Conservation (phyloP, 2,888 invertebrate species). For the Drosophila algonquin region DNA sequence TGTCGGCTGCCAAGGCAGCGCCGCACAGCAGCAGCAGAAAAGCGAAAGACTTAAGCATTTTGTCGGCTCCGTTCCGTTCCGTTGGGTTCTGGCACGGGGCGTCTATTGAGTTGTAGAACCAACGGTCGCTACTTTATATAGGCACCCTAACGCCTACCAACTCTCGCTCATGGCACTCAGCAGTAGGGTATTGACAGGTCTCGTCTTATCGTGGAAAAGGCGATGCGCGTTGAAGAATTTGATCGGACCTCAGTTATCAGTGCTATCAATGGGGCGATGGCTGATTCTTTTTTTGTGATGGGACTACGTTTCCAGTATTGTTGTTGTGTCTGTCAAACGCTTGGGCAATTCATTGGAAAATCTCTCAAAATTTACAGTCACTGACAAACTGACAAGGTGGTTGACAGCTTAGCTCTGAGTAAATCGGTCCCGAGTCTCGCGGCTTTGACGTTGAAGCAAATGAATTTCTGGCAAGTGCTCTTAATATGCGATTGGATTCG, state of each 20-base stretch:
- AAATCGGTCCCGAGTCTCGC: neutral
- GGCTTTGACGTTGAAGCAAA: neutral
- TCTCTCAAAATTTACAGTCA: conserved; percentile 59
- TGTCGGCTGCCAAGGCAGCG: conserved; percentile 34
- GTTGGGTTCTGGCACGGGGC: conserved; percentile 45
- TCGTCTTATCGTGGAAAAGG: conserved; percentile 21
- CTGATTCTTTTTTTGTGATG: conserved; percentile 14
- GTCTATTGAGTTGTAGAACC: conserved; percentile 47
- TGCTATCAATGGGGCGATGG: conserved; percentile 38
- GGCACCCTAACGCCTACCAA: neutral
- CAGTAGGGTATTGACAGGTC: conserved; percentile 35
- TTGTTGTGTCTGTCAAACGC: conserved; percentile 44
- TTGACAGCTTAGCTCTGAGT: conserved; percentile 11
- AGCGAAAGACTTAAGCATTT: conserved; percentile 54
- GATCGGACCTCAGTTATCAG: conserved; percentile 57
- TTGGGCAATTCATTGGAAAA: conserved; percentile 51
- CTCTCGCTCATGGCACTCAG: conserved; percentile 3
- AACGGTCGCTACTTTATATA: conserved; percentile 52
- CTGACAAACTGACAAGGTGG: conserved; percentile 28
- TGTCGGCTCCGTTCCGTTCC: conserved; percentile 46
- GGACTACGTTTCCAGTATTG: neutral
- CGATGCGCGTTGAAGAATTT: conserved; percentile 32
- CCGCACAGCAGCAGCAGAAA: conserved; percentile 56
- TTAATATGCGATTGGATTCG: neutral
- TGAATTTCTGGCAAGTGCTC: neutral